Base-by-base conservation (phyloP, 2,888 invertebrate genomes). In the Odontomyia ornata region DNA sequence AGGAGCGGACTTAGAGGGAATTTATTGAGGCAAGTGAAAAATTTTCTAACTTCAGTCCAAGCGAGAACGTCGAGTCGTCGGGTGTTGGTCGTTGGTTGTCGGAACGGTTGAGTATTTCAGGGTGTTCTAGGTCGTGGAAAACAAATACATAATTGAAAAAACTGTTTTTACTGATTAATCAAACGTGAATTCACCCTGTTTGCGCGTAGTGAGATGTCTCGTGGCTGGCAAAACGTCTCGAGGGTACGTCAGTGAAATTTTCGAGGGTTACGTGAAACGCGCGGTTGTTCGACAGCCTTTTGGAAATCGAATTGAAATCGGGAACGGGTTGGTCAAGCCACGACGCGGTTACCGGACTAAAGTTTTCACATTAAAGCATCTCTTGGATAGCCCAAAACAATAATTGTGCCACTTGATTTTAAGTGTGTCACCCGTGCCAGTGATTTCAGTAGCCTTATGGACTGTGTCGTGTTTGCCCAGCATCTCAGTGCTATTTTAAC, bases 51-150 rank as follows among this genome's bases (percentile, higher is more conserved):
- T 83, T 86, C 85, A 86, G 86, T 86, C 84, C 83, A 84, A 86
- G 84, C 86, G 86, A 86, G 86, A 86, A 85, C 86, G 86, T 86
- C 86, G 86, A 84, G 86, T 86, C 86, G 86, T 85, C 85, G 86
- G 86, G 85, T 85, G 83, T 83, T 86, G 85, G 73, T 69, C 69
- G 30, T 73, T 36, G 73, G 57, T 73, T 30, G 65, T 67, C 23
- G 65, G 72, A 73, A 60, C 69, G 27, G 65, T 18, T 65, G 56
- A 72, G 52, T 46, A 30, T 73, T 57, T 30, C 18, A 46, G 69
- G 69, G 25, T 52, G 57, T 73, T 73, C 57, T 60, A 73, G 73
- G 73, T 73, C 73, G 73, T 73, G 69, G 23, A 47, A 2, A 25
- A 9, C 46, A 4, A 9, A 36, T 36, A 36, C 30, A 65, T 36